phyloP scores from a whole-genome alignment of 2,113 vertebrate species.

The Nematolebias whitei region DNA sequence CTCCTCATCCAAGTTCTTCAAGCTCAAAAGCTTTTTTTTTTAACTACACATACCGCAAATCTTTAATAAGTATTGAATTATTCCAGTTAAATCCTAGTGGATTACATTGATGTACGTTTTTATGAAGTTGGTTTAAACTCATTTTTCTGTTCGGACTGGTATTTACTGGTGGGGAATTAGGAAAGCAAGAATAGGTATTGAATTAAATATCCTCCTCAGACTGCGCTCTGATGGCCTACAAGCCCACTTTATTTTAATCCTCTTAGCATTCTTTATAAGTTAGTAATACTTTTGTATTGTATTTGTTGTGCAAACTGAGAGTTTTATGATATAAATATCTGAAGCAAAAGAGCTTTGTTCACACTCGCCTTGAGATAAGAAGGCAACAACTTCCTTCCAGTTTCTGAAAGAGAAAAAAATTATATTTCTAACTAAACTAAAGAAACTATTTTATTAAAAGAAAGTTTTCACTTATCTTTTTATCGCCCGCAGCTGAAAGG shows the following conservation, averaged over 20 bases:
- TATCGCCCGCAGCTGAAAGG: too few species aligned
- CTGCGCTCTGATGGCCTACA: background rate
- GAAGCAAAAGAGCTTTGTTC: background rate
- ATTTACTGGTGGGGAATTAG: background rate
- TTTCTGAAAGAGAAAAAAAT: background rate
- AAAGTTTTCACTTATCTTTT: background rate
- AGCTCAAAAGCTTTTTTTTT: slow-evolving; percentile 7
- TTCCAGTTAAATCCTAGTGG: background rate
- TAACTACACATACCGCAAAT: background rate
- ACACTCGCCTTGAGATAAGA: background rate
- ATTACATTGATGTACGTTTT: background rate
- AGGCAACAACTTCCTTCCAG: background rate
- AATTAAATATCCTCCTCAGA: background rate
- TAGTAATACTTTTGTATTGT: background rate
- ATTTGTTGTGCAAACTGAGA: background rate
- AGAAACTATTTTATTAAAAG: background rate
- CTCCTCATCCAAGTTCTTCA: slow-evolving; percentile 10
- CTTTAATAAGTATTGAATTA: background rate
- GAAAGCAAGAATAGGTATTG: background rate
- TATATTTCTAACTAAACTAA: background rate
- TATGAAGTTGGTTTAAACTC: slow-evolving; percentile 22
- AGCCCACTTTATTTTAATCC: too few species aligned
- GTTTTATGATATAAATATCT: background rate
- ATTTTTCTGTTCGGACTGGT: background rate
- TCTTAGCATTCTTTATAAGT: background rate